phyloP scores from a whole-genome alignment of 2,113 vertebrate genomes.

The Eclectus roratus region DNA sequence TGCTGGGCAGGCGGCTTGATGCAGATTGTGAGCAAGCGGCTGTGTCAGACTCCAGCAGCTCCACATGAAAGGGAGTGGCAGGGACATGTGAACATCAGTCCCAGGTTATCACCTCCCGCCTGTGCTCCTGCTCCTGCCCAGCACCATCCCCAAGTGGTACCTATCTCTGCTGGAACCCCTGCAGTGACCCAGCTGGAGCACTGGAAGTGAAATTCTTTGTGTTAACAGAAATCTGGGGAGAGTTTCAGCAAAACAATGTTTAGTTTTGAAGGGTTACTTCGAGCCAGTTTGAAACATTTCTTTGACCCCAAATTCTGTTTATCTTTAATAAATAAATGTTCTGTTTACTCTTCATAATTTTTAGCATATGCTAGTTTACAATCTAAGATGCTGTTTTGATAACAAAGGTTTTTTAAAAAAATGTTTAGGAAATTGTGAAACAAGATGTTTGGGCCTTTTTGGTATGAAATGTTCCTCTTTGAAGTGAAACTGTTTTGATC shows the following conservation, averaged over 20 bases:
- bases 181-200: fast-evolving
- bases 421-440: slow-evolving; percentile 13
- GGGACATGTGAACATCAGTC: not conserved
- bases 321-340: not conserved
- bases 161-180: not conserved
- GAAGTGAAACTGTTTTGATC: slow-evolving; percentile 26
- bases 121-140: not conserved
- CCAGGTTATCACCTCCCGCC: not conserved
- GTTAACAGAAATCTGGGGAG: not conserved
- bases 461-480: slow-evolving; percentile 14
- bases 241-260: not conserved
- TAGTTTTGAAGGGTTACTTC: not conserved
- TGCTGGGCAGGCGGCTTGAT: not conserved
- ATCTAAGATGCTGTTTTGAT: slow-evolving; percentile 15
- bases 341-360: slow-evolving; percentile 35
- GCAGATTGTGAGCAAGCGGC: not conserved
- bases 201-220: not conserved
- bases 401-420: not conserved
- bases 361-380: slow-evolving; percentile 24
- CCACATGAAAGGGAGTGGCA: fast-evolving
- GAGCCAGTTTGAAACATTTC: not conserved
- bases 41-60: not conserved
- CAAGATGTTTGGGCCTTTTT: slow-evolving; percentile 6
- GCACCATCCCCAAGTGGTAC: not conserved
- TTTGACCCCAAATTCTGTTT: slow-evolving; percentile 30